phyloP scores from a whole-genome alignment of 30 jellyfish, hydroid and myxozoan genomes.

The Rhopilema esculentum region DNA sequence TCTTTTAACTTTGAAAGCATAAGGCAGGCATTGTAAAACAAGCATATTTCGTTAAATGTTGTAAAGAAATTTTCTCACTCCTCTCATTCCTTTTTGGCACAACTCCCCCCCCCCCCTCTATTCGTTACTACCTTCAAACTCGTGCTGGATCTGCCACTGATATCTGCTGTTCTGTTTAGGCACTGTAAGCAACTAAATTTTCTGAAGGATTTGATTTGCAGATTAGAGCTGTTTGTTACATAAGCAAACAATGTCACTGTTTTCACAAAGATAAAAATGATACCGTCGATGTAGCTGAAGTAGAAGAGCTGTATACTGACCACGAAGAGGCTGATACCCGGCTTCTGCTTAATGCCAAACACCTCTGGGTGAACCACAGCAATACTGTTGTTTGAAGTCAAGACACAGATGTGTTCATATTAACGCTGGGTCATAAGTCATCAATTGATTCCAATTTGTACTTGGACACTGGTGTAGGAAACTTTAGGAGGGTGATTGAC shows the following conservation, averaged over 20 bases:
- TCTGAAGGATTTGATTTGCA: too few species aligned
- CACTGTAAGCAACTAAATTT: too few species aligned
- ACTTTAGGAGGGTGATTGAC: slow-evolving; percentile 7
- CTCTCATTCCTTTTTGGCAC: too few species aligned
- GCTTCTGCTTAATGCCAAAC: slow-evolving; percentile 23
- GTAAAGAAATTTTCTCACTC: too few species aligned
- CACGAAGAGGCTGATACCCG: slow-evolving; percentile 64
- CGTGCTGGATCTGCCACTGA: too few species aligned
- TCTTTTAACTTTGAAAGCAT: too few species aligned
- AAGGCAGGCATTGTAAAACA: too few species aligned
- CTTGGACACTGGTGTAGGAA: slow-evolving; percentile 41
- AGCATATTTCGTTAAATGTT: too few species aligned
- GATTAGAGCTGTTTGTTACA: slow-evolving; percentile 1
- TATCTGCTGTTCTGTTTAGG: too few species aligned
- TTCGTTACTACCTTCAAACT: too few species aligned
- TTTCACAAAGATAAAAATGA: background rate
- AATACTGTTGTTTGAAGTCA: slow-evolving; percentile 6
- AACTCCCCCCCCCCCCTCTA: too few species aligned
- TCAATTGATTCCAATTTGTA: background rate
- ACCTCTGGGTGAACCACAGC: background rate
- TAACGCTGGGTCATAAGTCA: slow-evolving; percentile 4
- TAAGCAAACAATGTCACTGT: slow-evolving; percentile 11
- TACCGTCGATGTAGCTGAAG: slow-evolving; percentile 5
- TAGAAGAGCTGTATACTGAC: slow-evolving; percentile 9
- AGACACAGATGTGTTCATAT: slow-evolving; percentile 39